Evolutionary conservation across 2,888 invertebrate species (phyloP).

Genomic region (Pristionchus japonicus): DNA sequence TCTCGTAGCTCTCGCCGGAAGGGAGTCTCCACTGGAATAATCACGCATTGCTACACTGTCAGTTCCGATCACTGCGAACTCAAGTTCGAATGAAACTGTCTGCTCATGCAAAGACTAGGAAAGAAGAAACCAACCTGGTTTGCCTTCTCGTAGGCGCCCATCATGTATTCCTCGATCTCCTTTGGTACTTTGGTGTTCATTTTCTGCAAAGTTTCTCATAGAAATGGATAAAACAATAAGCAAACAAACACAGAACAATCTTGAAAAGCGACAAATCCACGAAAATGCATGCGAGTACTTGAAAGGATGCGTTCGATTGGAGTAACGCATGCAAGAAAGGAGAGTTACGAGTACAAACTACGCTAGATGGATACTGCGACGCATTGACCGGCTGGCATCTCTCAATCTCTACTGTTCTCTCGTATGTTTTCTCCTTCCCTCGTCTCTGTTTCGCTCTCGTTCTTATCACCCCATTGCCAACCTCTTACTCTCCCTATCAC

Average conservation of each 20-base stretch:
- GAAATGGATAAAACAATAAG: background rate
- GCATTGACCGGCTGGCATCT: background rate
- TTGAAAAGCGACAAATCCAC: background rate
- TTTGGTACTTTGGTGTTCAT: slow-evolving; percentile 49
- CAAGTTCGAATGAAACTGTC: no score
- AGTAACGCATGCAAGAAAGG: background rate
- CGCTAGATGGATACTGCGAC: background rate
- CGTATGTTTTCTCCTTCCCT: no score
- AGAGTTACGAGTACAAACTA: background rate
- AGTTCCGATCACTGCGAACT: background rate
- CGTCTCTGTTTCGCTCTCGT: background rate
- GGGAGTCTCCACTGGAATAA: slow-evolving; percentile 41
- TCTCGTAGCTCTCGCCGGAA: slow-evolving; percentile 17
- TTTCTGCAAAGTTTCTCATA: background rate
- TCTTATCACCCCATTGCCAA: background rate
- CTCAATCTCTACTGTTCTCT: background rate
- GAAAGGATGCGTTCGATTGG: background rate
- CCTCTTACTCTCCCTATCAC: background rate
- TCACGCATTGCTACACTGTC: no score
- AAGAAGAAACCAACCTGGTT: slow-evolving; percentile 49
- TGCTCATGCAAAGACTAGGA: background rate
- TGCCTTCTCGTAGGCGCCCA: slow-evolving; percentile 52
- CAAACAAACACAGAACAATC: background rate
- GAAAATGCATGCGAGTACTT: background rate
- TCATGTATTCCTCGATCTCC: slow-evolving; percentile 53